Percentiles rank a stretch among this genome's conserved stretches.
Conservation (phyloP, 2,888 invertebrate genomes). For the Sycophila texana region DNA sequence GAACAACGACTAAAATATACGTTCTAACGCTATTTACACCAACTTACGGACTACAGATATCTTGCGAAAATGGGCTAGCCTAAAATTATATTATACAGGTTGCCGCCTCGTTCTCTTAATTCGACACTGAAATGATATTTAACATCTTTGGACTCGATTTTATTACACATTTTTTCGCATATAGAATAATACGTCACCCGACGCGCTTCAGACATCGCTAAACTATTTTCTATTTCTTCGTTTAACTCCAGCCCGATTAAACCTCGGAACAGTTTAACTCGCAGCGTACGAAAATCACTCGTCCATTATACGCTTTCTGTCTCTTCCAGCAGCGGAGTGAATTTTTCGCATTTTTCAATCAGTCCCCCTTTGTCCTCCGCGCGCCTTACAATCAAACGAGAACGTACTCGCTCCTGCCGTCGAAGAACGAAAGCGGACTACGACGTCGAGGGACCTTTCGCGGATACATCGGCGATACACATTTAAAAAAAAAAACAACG, state of each 20-base stretch:
- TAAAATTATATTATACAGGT: slow-evolving; percentile 74
- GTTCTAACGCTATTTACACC: slow-evolving; percentile 71
- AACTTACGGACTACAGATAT: slow-evolving; percentile 69
- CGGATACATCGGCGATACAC: background rate
- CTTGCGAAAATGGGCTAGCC: slow-evolving; percentile 64
- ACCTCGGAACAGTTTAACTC: slow-evolving; percentile 22
- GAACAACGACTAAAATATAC: slow-evolving; percentile 59
- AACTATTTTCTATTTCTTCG: background rate
- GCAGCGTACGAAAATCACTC: slow-evolving; percentile 50
- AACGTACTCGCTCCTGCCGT: background rate
- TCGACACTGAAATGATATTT: slow-evolving; percentile 68
- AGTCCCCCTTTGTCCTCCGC: slow-evolving; percentile 18
- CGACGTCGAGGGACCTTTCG: slow-evolving; percentile 10
- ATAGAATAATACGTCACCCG: slow-evolving; percentile 49
- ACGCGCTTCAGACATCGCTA: background rate
- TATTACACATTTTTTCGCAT: slow-evolving; percentile 73
- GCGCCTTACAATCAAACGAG: background rate
- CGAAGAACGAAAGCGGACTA: slow-evolving; percentile 28
- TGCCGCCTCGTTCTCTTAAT: slow-evolving; percentile 63
- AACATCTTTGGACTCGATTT: slow-evolving; percentile 76
- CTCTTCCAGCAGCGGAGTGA: slow-evolving; percentile 25
- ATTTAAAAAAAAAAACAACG: no score
- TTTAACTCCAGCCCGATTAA: slow-evolving; percentile 10
- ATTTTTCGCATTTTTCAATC: slow-evolving; percentile 9
- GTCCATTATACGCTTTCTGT: slow-evolving; percentile 18